These are phyloP conservation scores for Takifugu rubripes DNA, from an alignment of 2,797 vertebrate species.

Conservation along the genomic window DNA sequence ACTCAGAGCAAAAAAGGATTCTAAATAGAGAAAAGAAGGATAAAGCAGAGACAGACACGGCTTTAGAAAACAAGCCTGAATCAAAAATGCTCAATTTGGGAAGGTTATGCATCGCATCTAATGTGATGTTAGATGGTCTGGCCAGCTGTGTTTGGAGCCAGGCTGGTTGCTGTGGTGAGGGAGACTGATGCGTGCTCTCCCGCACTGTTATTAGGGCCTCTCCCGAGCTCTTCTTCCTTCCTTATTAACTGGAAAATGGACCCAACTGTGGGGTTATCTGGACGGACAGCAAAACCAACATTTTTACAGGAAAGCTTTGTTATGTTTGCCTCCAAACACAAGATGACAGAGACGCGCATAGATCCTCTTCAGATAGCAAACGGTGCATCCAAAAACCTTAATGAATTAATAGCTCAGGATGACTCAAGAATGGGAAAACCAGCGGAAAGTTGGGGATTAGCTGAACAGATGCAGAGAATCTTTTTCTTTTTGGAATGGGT, in stretches of 20 bases:
- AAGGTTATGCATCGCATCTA: conserved; percentile 47
- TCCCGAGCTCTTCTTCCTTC: conserved; percentile 50
- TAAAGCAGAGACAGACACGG: conserved; percentile 13
- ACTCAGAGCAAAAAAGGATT: conserved; percentile 22
- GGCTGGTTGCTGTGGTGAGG: conserved; percentile 65
- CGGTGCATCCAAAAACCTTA: conserved; percentile 19
- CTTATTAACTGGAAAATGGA: conserved; percentile 60
- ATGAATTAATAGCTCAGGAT: conserved; percentile 61
- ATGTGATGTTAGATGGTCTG: conserved; percentile 64
- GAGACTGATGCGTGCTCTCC: conserved; percentile 63
- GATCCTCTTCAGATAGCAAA: not conserved
- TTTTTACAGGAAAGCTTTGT: conserved; percentile 26
- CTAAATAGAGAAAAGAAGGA: not conserved
- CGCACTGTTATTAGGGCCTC: conserved; percentile 64
- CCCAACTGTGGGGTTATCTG: conserved; percentile 55
- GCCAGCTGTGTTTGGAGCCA: conserved; percentile 60
- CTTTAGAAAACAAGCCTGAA: conserved; percentile 22
- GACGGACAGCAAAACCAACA: conserved; percentile 43
- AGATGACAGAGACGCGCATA: too few species aligned
- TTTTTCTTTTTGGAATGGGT: conserved; percentile 18
- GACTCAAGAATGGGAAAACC: conserved; percentile 31
- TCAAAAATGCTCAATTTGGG: conserved; percentile 60
- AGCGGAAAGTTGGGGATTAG: conserved; percentile 51
- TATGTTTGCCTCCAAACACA: too few species aligned
- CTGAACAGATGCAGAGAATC: conserved; percentile 14